Conservation (phyloP, 2,888 invertebrate species). For the Mimas tiliae region DNA sequence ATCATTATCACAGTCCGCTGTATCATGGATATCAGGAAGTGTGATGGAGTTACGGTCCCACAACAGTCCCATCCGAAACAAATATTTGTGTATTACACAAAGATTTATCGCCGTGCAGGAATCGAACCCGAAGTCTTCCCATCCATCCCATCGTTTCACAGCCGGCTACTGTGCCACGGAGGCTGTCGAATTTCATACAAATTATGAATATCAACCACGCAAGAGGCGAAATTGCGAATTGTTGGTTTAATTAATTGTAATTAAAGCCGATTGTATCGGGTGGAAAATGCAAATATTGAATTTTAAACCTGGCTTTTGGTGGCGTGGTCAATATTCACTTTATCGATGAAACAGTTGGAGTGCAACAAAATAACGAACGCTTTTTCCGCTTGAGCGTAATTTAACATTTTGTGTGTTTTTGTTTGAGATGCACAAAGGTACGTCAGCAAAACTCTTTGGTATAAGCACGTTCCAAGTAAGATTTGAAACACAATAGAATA, state of each 20-base stretch:
- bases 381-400: background rate
- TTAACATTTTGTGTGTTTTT: constrained; percentile 5
- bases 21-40: too few relatives aligned
- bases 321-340: constrained; percentile 23
- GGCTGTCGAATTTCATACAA: too few relatives aligned
- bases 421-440: background rate
- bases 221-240: constrained; percentile 11
- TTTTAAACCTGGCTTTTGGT: constrained; percentile 24
- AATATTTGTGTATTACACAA: too few relatives aligned
- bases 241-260: constrained; percentile 39
- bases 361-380: constrained; percentile 22
- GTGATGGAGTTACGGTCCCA: too few relatives aligned
- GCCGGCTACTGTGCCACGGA: too few relatives aligned
- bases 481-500: background rate
- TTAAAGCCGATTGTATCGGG: constrained; percentile 33
- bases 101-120: too few relatives aligned
- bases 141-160: too few relatives aligned
- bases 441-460: background rate
- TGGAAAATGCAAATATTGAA: constrained; percentile 33
- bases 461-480: too few relatives aligned
- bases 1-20: too few relatives aligned
- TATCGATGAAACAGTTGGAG: background rate
- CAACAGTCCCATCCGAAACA: too few relatives aligned
- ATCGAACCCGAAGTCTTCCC: too few relatives aligned
- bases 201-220: constrained; percentile 25